phyloP scores from a whole-genome alignment of 2,888 invertebrate genomes.

The Congeria kusceri region DNA sequence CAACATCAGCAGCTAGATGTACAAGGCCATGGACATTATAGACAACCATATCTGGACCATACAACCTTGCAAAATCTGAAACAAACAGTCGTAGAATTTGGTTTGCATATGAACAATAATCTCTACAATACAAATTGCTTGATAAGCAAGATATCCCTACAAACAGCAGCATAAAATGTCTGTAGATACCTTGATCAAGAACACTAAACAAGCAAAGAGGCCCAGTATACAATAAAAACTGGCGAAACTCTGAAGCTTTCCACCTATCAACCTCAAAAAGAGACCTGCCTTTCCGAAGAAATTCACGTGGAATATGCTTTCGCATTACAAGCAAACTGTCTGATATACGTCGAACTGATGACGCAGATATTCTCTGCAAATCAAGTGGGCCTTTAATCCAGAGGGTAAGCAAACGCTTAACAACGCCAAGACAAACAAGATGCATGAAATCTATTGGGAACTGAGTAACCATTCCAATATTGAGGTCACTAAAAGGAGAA shows the following conservation, averaged over 20 bases:
- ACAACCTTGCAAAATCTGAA: conserved; percentile 36
- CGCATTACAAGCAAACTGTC: conserved; percentile 32
- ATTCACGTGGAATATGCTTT: conserved; percentile 62
- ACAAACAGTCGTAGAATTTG: conserved; percentile 61
- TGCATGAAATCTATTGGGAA: conserved; percentile 82
- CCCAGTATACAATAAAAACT: conserved; percentile 74
- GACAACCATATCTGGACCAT: conserved; percentile 74
- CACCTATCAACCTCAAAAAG: conserved; percentile 67
- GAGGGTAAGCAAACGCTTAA: conserved; percentile 57
- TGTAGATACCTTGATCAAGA: conserved; percentile 51
- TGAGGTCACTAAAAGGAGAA: conserved; percentile 53
- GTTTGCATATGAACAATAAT: conserved; percentile 42
- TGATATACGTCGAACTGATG: conserved; percentile 44
- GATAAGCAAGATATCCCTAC: conserved; percentile 65
- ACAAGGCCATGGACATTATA: conserved; percentile 82
- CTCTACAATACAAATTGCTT: conserved; percentile 13
- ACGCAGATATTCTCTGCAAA: background rate
- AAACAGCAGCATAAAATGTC: conserved; percentile 67
- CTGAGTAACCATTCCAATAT: conserved; percentile 63
- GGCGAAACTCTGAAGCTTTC: conserved; percentile 77
- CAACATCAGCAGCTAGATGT: conserved; percentile 81
- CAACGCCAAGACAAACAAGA: conserved; percentile 76
- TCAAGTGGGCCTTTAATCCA: conserved; percentile 64
- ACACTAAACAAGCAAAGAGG: conserved; percentile 59
- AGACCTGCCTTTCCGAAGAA: conserved; percentile 65